These are phyloP conservation scores for Pseudorectes ferrugineus DNA, from an alignment of 2,113 vertebrate genomes.

Conservation along the genomic window DNA sequence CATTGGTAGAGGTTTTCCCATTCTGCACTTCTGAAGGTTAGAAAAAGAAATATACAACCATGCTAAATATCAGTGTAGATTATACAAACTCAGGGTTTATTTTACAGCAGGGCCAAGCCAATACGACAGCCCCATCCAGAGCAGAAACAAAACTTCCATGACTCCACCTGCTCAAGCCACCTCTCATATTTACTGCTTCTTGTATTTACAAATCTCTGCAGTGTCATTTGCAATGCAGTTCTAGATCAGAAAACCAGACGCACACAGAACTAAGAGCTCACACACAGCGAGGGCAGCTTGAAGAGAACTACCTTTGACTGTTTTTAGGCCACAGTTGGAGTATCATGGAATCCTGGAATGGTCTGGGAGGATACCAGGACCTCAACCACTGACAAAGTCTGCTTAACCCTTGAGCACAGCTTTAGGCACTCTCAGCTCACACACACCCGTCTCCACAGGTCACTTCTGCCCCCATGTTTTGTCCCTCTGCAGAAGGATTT, in stretches of 20 bases:
- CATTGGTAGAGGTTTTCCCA: constrained; percentile 88
- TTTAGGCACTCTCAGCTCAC: not conserved
- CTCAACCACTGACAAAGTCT: not conserved
- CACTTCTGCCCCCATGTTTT: not conserved
- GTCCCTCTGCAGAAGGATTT: not conserved
- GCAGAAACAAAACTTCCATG: not conserved
- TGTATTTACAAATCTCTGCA: not conserved
- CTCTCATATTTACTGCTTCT: not conserved
- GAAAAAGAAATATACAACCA: accelerated
- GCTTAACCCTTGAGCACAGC: not conserved
- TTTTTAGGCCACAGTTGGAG: accelerated
- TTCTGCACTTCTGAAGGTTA: constrained; percentile 85
- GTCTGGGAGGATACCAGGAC: not conserved
- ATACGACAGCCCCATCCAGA: not conserved
- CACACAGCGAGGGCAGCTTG: not conserved
- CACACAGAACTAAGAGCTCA: not conserved
- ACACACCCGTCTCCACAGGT: not conserved
- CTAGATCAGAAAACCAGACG: not conserved
- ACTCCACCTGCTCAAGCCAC: not conserved
- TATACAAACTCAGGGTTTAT: not conserved
- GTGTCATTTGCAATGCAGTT: not conserved
- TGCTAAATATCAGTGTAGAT: accelerated
- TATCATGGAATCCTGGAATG: not conserved
- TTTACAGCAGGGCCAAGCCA: not conserved
- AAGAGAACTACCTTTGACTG: not conserved